phyloP scores from a whole-genome alignment of 2,888 invertebrate genomes.

The Lypha dubia region DNA sequence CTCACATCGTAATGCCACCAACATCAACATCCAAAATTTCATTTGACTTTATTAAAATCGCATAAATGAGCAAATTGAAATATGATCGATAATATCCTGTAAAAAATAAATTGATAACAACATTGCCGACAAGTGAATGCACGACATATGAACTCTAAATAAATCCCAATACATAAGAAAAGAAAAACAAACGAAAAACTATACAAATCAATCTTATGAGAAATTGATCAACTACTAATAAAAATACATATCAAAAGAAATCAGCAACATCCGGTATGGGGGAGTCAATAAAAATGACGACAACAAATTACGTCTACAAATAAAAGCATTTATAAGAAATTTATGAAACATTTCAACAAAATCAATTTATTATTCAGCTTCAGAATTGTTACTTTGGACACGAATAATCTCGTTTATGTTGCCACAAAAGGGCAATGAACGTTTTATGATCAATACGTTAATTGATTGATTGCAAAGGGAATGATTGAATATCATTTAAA shows the following conservation, averaged over 20 bases:
- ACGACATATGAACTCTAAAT: constrained; percentile 11
- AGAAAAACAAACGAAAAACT: constrained; percentile 11
- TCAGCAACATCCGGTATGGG: constrained; percentile 72
- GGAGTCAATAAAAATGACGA: constrained; percentile 63
- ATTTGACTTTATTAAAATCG: constrained; percentile 29
- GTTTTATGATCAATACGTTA: constrained; percentile 52
- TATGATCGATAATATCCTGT: constrained; percentile 82
- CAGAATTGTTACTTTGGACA: not conserved
- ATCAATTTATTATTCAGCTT: constrained; percentile 42
- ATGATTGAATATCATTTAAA: constrained; percentile 3
- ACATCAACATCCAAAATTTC: constrained; percentile 41
- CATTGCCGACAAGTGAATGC: constrained; percentile 63
- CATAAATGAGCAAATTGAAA: constrained; percentile 76
- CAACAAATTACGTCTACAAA: constrained; percentile 48
- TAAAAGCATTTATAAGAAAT: constrained; percentile 15
- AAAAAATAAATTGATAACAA: constrained; percentile 79
- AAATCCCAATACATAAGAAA: constrained; percentile 53
- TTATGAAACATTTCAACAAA: constrained; percentile 30
- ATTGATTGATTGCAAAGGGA: constrained; percentile 53
- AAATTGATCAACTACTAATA: constrained; percentile 62
- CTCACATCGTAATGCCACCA: constrained; percentile 10
- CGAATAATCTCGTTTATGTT: constrained; percentile 1
- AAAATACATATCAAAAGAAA: constrained; percentile 60
- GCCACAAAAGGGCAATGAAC: constrained; percentile 65
- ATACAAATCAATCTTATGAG: constrained; percentile 70